Conservation (phyloP, 2,888 invertebrate genomes). For the Sinohyriopsis cumingii region DNA sequence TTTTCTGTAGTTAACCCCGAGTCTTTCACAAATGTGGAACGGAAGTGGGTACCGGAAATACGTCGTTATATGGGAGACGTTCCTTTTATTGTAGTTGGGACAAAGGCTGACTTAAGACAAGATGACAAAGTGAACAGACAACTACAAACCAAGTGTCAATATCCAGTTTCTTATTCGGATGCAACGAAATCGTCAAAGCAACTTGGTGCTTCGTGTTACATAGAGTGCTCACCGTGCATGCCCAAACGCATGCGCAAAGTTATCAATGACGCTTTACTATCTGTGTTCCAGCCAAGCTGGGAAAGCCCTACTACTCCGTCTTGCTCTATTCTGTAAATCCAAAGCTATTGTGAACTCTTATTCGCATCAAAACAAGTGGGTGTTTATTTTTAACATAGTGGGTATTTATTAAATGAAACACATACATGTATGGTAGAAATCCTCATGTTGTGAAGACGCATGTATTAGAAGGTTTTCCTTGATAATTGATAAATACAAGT, state of each 20-base stretch:
- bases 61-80: conserved; percentile 41
- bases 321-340: conserved; percentile 21
- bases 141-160: conserved; percentile 41
- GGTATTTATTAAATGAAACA: too few relatives aligned
- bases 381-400: too few relatives aligned
- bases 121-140: conserved; percentile 37
- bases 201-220: conserved; percentile 54
- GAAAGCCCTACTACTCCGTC: conserved; percentile 5
- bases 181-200: conserved; percentile 41
- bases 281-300: conserved; percentile 38
- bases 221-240: conserved; percentile 56
- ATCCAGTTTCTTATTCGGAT: conserved; percentile 41
- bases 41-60: conserved; percentile 56
- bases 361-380: too few relatives aligned
- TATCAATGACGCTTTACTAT: conserved; percentile 56
- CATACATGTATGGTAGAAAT: too few relatives aligned
- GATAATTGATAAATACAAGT: too few relatives aligned
- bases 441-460: too few relatives aligned
- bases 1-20: conserved; percentile 58
- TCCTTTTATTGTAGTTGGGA: conserved; percentile 58
- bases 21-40: conserved; percentile 47
- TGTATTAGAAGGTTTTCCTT: too few relatives aligned
- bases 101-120: conserved; percentile 55
- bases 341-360: too few relatives aligned
- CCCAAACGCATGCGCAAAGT: conserved; percentile 53